Conservation (phyloP, 2,113 vertebrate species). For the Petaurus breviceps region DNA sequence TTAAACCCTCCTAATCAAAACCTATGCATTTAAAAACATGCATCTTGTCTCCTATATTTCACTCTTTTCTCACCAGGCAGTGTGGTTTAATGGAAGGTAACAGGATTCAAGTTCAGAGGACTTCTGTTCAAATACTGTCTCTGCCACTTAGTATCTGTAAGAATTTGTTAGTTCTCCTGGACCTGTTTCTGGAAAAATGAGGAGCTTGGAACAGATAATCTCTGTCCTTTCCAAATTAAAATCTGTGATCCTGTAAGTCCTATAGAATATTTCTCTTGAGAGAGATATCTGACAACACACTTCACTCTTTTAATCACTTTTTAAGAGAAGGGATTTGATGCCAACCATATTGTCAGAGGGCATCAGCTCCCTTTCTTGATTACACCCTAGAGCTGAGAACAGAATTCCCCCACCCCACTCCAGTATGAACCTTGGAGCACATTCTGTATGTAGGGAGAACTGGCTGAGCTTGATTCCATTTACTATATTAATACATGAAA, state of each 20-base stretch:
- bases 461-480: not conserved
- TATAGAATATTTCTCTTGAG: not conserved
- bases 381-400: conserved; percentile 26
- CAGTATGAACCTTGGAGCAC: not conserved
- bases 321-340: not conserved
- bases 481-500: not conserved
- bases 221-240: not conserved
- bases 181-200: not conserved
- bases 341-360: not conserved
- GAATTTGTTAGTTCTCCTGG: not conserved
- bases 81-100: not conserved
- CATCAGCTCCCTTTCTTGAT: not conserved
- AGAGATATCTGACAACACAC: not conserved
- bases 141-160: not conserved
- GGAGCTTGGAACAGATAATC: not conserved
- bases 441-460: not conserved
- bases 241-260: not conserved
- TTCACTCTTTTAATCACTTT: not conserved
- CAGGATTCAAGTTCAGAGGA: not conserved
- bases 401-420: not conserved
- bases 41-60: not conserved
- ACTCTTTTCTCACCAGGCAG: not conserved
- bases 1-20: not conserved
- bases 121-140: not conserved
- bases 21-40: not conserved